Evolutionary conservation across 1,140 invertebrate species (phyloP), one percentile per base, ranked within the genome.

Genomic region (Littorina saxatilis): DNA sequence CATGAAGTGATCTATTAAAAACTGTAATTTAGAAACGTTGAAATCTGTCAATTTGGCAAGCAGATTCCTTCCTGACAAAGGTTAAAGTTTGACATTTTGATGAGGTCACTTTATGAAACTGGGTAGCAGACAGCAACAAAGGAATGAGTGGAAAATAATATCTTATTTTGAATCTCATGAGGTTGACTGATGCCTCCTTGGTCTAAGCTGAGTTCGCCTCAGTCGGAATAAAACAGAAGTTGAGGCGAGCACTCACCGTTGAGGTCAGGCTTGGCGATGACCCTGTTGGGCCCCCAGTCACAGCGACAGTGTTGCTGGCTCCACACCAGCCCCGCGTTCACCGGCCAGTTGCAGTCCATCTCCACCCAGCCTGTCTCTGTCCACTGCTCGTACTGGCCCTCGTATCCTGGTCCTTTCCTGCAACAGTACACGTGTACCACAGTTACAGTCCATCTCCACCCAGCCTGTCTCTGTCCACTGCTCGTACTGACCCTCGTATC

Each of bases 281-380:
- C 80, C 3, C 80, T n/a, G 50, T 85, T 79, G 32, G 81, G 79
- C 5, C 84, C 84, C 84, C 84, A 85, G 29, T 83, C 84, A 85
- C 84, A 85, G 5, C 84, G 61, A 63, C 84, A 85, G 11, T 47
- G n/a, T 0, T 47, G 76, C 76, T 85, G 84, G 61, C 50, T 80
- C 84, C 84, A 85, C 0, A 85, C 43, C 47, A 85, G 75, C 1
- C 84, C 84, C 11, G 82, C 72, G 70, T 85, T 81, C 75, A 82
- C 80, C 5, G 84, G 84, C 79, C 80, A 85, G 80, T 85, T 85
- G 37, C 84, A 85, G 82, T 85, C 82, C 43, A 81, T 78, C 20
- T 50, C n/a, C 43, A 81, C 35, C 84, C 84, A 85, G 27, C 82
- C 68, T 15, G 70, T 50, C 35, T 85, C 82, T 27, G 79, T 58